phyloP scores from a whole-genome alignment of 92 coral and sea anemone genomes.

The Phenganax stokvisi region DNA sequence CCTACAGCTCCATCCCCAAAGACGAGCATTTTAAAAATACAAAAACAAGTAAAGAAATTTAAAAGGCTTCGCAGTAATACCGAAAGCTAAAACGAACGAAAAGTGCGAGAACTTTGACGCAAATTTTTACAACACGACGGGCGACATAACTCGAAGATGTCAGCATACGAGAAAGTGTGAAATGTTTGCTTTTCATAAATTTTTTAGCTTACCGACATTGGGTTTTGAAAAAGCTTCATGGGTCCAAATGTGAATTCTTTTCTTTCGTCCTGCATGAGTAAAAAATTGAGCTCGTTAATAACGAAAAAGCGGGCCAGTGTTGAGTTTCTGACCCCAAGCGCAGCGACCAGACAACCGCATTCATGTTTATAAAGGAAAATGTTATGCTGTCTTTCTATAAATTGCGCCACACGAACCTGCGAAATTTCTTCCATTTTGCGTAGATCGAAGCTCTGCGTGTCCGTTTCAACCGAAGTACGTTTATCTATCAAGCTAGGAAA shows the following conservation, averaged over 20 bases:
- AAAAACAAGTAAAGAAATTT: not conserved
- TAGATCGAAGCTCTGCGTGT: conserved; percentile 83
- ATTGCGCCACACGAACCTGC: conserved; percentile 59
- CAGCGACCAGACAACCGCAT: too few species aligned
- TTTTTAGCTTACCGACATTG: conserved; percentile 80
- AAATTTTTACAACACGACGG: conserved; percentile 15
- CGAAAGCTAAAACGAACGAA: not conserved
- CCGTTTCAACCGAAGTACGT: conserved; percentile 94
- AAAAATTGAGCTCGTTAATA: conserved; percentile 25
- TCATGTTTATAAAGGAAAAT: not conserved
- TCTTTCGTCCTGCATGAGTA: conserved; percentile 64
- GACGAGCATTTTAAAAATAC: not conserved
- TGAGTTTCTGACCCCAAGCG: not conserved
- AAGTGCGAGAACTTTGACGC: conserved; percentile 8
- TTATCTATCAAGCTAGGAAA: conserved; percentile 62
- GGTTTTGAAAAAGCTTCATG: conserved; percentile 88
- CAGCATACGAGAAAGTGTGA: not conserved
- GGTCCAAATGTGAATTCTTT: conserved; percentile 86
- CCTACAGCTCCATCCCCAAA: not conserved
- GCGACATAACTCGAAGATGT: conserved; percentile 17
- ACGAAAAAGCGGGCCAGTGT: conserved; percentile 15
- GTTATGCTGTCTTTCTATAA: conserved; percentile 21
- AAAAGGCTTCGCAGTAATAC: not conserved
- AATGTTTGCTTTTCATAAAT: not conserved
- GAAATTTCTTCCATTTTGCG: conserved; percentile 79